Percentiles rank a stretch among this genome's conserved stretches.
These are phyloP conservation scores for Ceratitis capitata DNA, from an alignment of 1,140 invertebrate genomes.

Conservation along the genomic window DNA sequence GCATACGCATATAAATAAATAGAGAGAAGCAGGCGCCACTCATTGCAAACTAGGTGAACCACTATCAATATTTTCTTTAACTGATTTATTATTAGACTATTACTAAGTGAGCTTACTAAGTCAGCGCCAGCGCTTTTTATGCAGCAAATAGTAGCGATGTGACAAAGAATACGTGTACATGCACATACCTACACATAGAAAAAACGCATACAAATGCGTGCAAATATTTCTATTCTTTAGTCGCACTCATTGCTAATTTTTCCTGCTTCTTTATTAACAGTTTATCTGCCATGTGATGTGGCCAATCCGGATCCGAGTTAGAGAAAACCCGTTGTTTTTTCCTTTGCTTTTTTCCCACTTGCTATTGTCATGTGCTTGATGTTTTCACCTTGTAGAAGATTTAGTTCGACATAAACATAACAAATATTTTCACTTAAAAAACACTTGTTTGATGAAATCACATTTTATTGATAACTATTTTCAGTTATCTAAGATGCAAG, in stretches of 20 bases:
- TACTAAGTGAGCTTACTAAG: not conserved
- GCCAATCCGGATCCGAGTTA: constrained; percentile 3
- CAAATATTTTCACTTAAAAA: too few species aligned
- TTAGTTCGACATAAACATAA: too few species aligned
- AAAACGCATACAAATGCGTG: too few species aligned
- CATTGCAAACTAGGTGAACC: constrained; percentile 11
- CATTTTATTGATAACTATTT: too few species aligned
- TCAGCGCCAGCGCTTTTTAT: not conserved
- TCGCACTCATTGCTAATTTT: not conserved
- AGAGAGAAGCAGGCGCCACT: not conserved
- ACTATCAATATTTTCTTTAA: constrained; percentile 7
- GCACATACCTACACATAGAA: too few species aligned
- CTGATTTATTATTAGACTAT: constrained; percentile 35
- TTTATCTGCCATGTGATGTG: not conserved
- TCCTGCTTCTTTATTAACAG: not conserved
- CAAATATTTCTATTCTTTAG: not conserved
- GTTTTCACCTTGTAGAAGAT: not conserved
- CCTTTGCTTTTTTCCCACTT: too few species aligned
- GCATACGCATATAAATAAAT: not conserved
- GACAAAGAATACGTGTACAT: constrained; percentile 10
- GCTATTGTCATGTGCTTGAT: not conserved
- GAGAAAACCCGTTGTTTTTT: constrained; percentile 9
- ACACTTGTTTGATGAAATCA: too few species aligned
- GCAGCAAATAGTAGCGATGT: not conserved
- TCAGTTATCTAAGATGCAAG: too few species aligned